phyloP scores from a whole-genome alignment of 35 echinoderm and acorn worm genomes.

The Holothuria glaberrima region DNA sequence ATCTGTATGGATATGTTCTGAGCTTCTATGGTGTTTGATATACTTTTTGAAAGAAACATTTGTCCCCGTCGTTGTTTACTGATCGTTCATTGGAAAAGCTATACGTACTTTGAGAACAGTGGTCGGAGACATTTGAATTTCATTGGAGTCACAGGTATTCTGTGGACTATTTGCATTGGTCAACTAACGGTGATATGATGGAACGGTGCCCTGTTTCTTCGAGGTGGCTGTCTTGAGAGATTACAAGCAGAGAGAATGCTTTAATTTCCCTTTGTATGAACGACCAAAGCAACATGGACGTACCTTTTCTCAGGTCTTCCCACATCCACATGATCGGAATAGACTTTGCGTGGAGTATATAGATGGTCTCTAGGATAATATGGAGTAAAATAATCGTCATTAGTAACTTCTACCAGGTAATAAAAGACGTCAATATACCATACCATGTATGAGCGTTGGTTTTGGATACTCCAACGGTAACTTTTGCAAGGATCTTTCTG shows the following conservation, averaged over 20 bases:
- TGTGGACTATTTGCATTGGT: constrained; percentile 42
- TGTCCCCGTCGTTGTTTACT: constrained; percentile 30
- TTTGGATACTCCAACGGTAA: constrained; percentile 35
- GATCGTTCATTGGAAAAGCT: background rate
- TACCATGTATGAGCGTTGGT: background rate
- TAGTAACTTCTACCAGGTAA: constrained; percentile 24
- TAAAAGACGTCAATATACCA: background rate
- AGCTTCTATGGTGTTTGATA: background rate
- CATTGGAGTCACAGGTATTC: background rate
- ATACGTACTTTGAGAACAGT: constrained; percentile 36
- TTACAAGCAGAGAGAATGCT: background rate
- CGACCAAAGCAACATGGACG: background rate
- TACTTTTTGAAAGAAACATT: background rate
- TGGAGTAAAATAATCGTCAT: background rate
- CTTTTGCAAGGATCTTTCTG: background rate
- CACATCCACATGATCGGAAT: constrained; percentile 6
- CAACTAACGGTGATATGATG: background rate
- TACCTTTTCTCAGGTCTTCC: background rate
- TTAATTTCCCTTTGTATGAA: constrained; percentile 11
- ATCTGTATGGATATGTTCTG: too few relatives aligned
- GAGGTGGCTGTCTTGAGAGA: background rate
- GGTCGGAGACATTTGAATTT: constrained; percentile 24
- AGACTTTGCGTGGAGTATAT: background rate
- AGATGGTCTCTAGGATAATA: background rate
- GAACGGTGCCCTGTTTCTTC: background rate